Evolutionary conservation across 2,113 vertebrate genomes (phyloP).

Genomic region (Aspidoscelis tigris): DNA sequence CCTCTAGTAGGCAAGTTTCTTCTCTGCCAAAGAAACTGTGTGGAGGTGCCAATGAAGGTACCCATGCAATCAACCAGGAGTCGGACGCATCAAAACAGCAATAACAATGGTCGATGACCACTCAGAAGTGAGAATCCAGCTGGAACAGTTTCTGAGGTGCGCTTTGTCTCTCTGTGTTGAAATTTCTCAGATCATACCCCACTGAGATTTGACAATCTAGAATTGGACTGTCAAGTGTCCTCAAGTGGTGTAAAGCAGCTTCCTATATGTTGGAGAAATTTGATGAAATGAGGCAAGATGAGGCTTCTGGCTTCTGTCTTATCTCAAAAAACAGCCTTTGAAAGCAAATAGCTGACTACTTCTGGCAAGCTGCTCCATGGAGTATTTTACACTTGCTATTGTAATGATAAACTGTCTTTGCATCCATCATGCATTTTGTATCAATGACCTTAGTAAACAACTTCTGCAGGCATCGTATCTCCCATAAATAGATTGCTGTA

Average conservation of each 20-base stretch:
- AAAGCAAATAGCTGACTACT: neutral
- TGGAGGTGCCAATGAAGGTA: too few relatives aligned
- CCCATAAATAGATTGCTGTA: slow-evolving; percentile 59
- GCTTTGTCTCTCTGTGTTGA: neutral
- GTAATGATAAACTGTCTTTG: slow-evolving; percentile 40
- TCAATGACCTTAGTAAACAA: slow-evolving; percentile 65
- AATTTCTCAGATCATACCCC: neutral
- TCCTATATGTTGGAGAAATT: neutral
- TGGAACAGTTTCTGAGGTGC: neutral
- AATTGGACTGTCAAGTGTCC: neutral
- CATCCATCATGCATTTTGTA: slow-evolving; percentile 58
- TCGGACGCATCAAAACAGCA: too few relatives aligned
- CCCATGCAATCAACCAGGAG: too few relatives aligned
- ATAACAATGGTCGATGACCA: neutral
- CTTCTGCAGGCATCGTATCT: slow-evolving; percentile 52
- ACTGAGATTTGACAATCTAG: neutral
- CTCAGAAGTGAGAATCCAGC: neutral
- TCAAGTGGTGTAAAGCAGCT: neutral
- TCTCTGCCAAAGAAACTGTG: too few relatives aligned
- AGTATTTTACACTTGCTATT: slow-evolving; percentile 23
- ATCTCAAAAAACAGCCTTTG: slow-evolving; percentile 15
- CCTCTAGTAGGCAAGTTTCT: too few relatives aligned
- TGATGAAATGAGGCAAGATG: neutral
- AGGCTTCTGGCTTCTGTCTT: neutral
- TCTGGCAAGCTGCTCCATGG: slow-evolving; percentile 25